phyloP scores from a whole-genome alignment of 1,140 invertebrate species.

The Drosophila sp. region DNA sequence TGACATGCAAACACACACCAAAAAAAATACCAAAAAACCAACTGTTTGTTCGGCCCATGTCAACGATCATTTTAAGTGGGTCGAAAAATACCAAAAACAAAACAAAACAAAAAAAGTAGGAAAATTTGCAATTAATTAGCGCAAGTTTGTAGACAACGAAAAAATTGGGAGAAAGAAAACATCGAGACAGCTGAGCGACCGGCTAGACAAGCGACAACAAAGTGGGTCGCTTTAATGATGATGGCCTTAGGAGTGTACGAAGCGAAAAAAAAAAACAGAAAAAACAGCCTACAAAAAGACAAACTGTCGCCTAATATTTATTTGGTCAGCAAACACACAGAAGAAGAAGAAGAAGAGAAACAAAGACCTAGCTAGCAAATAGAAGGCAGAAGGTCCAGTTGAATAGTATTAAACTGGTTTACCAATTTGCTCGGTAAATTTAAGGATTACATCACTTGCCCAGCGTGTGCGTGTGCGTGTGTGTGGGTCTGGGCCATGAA shows the following conservation, averaged over 20 bases:
- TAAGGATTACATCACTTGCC: slow-evolving; percentile 29
- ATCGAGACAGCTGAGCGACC: slow-evolving; percentile 18
- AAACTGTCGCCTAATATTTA: slow-evolving; percentile 67
- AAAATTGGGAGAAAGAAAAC: slow-evolving; percentile 35
- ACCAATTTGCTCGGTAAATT: slow-evolving; percentile 44
- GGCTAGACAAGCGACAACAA: slow-evolving; percentile 47
- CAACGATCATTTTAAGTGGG: slow-evolving; percentile 65
- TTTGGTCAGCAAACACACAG: slow-evolving; percentile 38
- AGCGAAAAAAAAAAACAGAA: slow-evolving; percentile 23
- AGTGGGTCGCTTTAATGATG: slow-evolving; percentile 65
- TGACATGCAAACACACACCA: slow-evolving; percentile 62
- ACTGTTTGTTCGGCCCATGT: slow-evolving; percentile 31
- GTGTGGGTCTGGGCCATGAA: not conserved
- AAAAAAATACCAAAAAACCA: not conserved
- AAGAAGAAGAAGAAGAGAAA: slow-evolving; percentile 15
- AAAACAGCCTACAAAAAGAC: slow-evolving; percentile 33
- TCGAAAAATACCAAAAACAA: slow-evolving; percentile 23
- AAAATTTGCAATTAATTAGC: slow-evolving; percentile 77
- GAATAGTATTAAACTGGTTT: slow-evolving; percentile 23
- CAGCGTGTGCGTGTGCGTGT: not conserved
- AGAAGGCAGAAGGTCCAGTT: slow-evolving; percentile 4
- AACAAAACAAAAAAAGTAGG: slow-evolving; percentile 22
- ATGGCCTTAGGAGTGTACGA: slow-evolving; percentile 33
- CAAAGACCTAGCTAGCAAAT: slow-evolving; percentile 18
- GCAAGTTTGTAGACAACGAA: slow-evolving; percentile 38